phyloP scores from a whole-genome alignment of 2,797 vertebrate species.

The Iguana delicatissima region DNA sequence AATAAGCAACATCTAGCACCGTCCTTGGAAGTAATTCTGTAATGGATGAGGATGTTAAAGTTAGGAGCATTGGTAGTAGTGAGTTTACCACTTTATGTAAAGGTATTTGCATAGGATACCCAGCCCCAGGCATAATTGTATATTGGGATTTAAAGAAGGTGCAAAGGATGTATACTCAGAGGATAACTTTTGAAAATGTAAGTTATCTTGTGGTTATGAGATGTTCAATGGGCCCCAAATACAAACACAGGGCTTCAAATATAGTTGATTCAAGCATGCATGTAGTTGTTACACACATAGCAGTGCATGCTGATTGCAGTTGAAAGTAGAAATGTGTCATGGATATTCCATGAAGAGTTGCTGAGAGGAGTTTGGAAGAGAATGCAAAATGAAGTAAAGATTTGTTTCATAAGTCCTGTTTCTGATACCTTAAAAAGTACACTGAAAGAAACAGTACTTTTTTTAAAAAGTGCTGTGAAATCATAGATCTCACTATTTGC shows the following conservation, averaged over 20 bases:
- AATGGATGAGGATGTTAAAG: background rate
- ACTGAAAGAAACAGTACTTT: background rate
- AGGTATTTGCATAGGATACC: background rate
- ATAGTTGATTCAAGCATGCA: background rate
- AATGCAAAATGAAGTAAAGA: constrained; percentile 22
- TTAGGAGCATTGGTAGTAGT: background rate
- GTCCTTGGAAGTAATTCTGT: background rate
- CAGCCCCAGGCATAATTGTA: too few relatives aligned
- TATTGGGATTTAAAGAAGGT: background rate
- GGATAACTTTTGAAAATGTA: background rate
- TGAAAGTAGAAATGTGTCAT: background rate
- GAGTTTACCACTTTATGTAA: background rate
- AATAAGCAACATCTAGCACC: background rate
- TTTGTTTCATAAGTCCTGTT: background rate
- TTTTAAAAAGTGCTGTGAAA: background rate
- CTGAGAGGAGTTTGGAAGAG: background rate
- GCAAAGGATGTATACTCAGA: background rate
- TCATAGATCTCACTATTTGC: background rate
- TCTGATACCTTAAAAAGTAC: background rate
- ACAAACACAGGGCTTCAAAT: background rate
- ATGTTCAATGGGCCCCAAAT: background rate
- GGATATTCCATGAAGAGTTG: background rate
- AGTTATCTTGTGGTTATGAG: background rate
- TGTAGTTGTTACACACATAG: background rate
- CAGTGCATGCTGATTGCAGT: background rate